Evolutionary conservation across 2,113 vertebrate species (phyloP), one percentile per base, ranked within the genome.

Genomic region (Chloebia gouldiae): DNA sequence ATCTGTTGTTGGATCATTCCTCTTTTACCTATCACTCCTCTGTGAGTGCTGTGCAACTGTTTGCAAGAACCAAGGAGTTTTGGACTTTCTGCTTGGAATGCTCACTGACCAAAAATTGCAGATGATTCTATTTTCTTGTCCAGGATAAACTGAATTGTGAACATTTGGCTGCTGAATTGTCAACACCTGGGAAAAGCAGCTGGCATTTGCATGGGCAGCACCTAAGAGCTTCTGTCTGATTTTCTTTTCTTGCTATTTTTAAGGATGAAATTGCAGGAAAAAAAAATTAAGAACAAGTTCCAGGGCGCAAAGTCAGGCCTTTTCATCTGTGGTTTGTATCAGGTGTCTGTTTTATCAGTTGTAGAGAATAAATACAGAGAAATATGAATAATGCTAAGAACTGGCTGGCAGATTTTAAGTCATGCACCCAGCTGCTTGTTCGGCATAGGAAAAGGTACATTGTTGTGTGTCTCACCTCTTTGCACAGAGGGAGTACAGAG

Each of bases 41-140:
- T 8, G 23, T 2, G 10, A 63, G 56, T 33, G 33, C 21, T 63
- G 28, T 19, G 24, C n/a, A 51, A 19, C 8, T 4, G 14, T 15
- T 39, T 63, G 21, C 15, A 39, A 6, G 31, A 50, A 60, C 5
- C 17, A 50, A 61, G 37, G 15, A 57, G 9, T 9, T 59, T 70
- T 4, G 2, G 5, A 9, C 14, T 65, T 4, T 12, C 2, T 56
- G 39, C 12, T 50, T 4, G 5, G 23, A 56, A 27, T 3, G 1
- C 20, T 57, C 42, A 42, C 28, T 63, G 25, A 39, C 15, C 23
- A 70, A 91, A 78, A 78, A 25, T 13, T 66, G n/a, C 54, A 84
- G n/a, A 23, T 23, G 12, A 12, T 81, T 73, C 77, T 91, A 5
- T 71, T 35, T 81, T 14, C 49, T 86, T 15, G 10, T 21, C 42